Base-by-base conservation (phyloP, 2,797 vertebrate genomes). In the Borostomias antarcticus region DNA sequence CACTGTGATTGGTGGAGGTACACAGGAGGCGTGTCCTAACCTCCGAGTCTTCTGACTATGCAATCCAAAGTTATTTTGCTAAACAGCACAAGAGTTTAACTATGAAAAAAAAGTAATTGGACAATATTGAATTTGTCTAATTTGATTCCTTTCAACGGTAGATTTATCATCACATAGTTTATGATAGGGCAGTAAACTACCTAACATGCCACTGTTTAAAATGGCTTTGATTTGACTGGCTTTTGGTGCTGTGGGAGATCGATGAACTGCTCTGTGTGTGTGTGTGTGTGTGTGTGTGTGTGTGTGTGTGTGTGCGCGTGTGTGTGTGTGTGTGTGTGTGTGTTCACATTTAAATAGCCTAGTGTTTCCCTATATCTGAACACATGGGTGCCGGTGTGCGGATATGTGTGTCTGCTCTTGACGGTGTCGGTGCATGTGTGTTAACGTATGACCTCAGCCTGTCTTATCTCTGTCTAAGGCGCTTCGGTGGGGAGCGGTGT, bases 61-160 rank as follows among this genome's bases (percentile, higher is more conserved):
- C n/a, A 23, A 51, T 51, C 5, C 21, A 25, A 50, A 21, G 21
- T 23, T 13, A 11, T 28, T 43, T 28, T n/a, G 23, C 58, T 43
- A 59, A 43, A 32, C 29, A n/a, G n/a, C n/a, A n/a, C n/a, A 45
- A 37, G 35, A 43, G 13, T 37, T 45, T 45, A 45, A 45, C 40
- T 45, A 45, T 17, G n/a, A 45, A 45, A 13, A 45, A 7, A 45
- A 45, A 45, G 15, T 17, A 15, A 45, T 4, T n/a, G 15, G n/a
- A 5, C 10, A 35, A 35, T 5, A 35, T 35, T 1, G 10, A 35
- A 35, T 35, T 35, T 10, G 5, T 10, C 10, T 15, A 2, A 5
- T 40, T 11, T 11, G 37, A 40, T 15, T 11, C 3, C 10, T 11
- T 11, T 40, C 15, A 40, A 40, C 10, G 10, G 15, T 40, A 0